Base-by-base conservation (phyloP, 2,113 vertebrate genomes). In the Calypte anna region DNA sequence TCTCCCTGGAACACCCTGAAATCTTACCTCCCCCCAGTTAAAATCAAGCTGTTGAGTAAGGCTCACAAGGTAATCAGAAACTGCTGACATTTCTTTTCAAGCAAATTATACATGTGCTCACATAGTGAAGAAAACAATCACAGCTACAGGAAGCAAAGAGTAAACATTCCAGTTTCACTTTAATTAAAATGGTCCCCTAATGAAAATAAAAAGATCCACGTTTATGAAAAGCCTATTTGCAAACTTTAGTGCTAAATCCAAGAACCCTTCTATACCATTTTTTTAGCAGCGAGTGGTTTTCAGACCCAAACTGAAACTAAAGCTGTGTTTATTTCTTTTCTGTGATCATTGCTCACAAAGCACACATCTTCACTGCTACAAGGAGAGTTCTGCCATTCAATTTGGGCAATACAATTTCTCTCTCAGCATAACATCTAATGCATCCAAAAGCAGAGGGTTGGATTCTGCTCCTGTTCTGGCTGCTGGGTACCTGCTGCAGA, bases 1-100 rank as follows among this genome's bases (percentile, higher is more conserved):
- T 76, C 79, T 94, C 82, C 86, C 62, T 66, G 66, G 51, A 91
- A 75, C 89, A 93, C 87, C 88, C 91, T 88, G 91, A 94, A 96
- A 96, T 93, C 73, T 69, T 81, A 82, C 82, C 95, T 93, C 66
- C 74, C 81, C 81, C 92, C 94, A 96, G 27, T 95, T 96, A 95
- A 94, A 92, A 96, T 92, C 92, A 96, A 96, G 94, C 73, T 92
- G 93, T 92, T 93, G 94, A 96, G 90, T 88, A 95, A 94, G 94
- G 82, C 78, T 94, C 88, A 82, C 80, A 82, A 77, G 84, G 90
- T 81, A 96, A 93, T 95, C 90, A 90, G 87, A 95, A 95, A 94
- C 82, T 96, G 95, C 90, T 95, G 94, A 96, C 94, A 78, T 75
- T 94, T 96, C 87, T 94, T 96, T 89, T 95, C 91, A 44, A 96